Conservation (phyloP, 92 coral and sea anemone species). For the Scolanthus callimorphus region DNA sequence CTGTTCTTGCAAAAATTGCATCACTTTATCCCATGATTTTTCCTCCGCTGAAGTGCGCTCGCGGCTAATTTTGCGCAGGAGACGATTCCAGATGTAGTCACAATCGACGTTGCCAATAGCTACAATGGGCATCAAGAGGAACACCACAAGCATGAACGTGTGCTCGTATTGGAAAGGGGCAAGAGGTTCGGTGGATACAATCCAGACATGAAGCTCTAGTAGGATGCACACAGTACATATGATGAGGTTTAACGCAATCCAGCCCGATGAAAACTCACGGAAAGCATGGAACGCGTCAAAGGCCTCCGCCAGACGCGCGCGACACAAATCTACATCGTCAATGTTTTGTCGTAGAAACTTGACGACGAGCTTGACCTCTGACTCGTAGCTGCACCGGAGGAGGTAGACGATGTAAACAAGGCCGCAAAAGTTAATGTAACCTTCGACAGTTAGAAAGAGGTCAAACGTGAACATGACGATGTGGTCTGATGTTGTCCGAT, state of each 20-base stretch:
- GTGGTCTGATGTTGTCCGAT: slow-evolving; percentile 30
- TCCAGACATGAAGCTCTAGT: slow-evolving; percentile 75
- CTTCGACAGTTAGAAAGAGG: slow-evolving; percentile 55
- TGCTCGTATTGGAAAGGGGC: slow-evolving; percentile 72
- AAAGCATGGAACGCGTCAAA: slow-evolving; percentile 79
- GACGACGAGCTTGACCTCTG: slow-evolving; percentile 62
- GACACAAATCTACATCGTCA: slow-evolving; percentile 62
- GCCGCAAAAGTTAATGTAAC: slow-evolving; percentile 75
- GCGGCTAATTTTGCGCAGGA: slow-evolving; percentile 74
- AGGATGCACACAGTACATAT: slow-evolving; percentile 69
- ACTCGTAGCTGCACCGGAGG: slow-evolving; percentile 84
- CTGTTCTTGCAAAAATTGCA: slow-evolving; percentile 86
- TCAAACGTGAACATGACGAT: slow-evolving; percentile 39
- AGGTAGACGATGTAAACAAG: slow-evolving; percentile 74
- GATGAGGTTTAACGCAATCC: slow-evolving; percentile 73
- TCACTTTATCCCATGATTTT: slow-evolving; percentile 73
- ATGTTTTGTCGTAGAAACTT: slow-evolving; percentile 65
- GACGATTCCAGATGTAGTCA: slow-evolving; percentile 86
- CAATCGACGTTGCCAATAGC: slow-evolving; percentile 81
- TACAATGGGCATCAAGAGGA: slow-evolving; percentile 53
- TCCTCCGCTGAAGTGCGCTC: slow-evolving; percentile 56
- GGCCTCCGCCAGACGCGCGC: slow-evolving; percentile 79
- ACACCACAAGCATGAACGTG: slow-evolving; percentile 40
- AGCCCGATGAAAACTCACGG: slow-evolving; percentile 84
- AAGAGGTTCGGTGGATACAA: slow-evolving; percentile 29